A percentile compares a stretch with the other conserved stretches of the same genome.
phyloP scores from a whole-genome alignment of 2,888 invertebrate species.

The Pilophorus perplexus region DNA sequence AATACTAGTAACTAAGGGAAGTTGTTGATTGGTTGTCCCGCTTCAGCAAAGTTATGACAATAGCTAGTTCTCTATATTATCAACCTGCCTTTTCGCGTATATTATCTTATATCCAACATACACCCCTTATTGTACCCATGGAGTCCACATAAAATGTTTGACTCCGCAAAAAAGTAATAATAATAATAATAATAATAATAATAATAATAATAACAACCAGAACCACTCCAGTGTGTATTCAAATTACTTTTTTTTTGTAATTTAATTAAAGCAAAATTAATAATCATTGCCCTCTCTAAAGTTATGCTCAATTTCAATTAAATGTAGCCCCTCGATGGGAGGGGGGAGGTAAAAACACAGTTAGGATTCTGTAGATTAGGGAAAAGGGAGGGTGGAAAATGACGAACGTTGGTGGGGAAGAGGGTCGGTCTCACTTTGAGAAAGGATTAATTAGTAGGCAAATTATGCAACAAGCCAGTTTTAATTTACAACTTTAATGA shows the following conservation, averaged over 20 bases:
- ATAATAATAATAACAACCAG: no score
- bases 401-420: no score
- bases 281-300: constrained; percentile 2
- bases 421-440: constrained; percentile 25
- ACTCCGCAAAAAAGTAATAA: no score
- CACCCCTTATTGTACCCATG: background rate
- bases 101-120: background rate
- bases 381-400: no score
- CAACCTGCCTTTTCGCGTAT: no score
- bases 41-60: no score
- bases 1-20: no score
- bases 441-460: constrained; percentile 40
- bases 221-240: no score
- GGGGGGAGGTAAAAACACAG: constrained; percentile 10
- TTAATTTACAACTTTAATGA: constrained; percentile 43
- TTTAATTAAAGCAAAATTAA: constrained; percentile 22
- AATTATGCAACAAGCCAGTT: constrained; percentile 43
- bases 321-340: constrained; percentile 13
- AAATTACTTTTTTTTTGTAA: constrained; percentile 1
- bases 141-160: background rate
- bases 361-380: constrained; percentile 23
- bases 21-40: no score
- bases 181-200: no score
- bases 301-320: constrained; percentile 22
- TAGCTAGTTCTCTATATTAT: no score